Percentiles rank a stretch among this genome's conserved stretches.
Conservation (phyloP, 2,797 vertebrate genomes). For the Bufotes viridis region DNA sequence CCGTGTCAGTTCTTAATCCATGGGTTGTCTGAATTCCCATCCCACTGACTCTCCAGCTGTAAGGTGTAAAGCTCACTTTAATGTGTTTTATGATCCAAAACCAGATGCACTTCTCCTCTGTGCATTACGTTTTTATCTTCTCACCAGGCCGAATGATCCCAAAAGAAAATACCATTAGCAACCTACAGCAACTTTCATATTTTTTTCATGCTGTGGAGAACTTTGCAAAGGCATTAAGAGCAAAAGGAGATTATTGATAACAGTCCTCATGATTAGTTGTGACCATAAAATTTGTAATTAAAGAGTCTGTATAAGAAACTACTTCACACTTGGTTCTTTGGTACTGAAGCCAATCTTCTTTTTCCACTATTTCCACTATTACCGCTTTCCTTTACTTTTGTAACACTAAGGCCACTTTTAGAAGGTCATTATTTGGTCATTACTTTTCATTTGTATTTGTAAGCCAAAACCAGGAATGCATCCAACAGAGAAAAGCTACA, state of each 20-base stretch:
- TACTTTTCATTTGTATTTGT: too few relatives aligned
- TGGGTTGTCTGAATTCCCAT: slow-evolving; percentile 59
- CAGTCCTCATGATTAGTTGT: neutral
- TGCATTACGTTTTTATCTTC: slow-evolving; percentile 58
- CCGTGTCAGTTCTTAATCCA: slow-evolving; percentile 56
- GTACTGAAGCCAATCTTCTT: neutral
- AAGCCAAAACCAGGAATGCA: too few relatives aligned
- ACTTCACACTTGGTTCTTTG: neutral
- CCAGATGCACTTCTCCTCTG: slow-evolving; percentile 50
- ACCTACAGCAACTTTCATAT: slow-evolving; percentile 23
- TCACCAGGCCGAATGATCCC: slow-evolving; percentile 59
- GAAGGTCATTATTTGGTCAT: too few relatives aligned
- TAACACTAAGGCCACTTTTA: too few relatives aligned
- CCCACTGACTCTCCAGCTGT: slow-evolving; percentile 58
- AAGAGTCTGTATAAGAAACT: neutral
- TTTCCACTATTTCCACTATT: neutral
- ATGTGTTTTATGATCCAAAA: slow-evolving; percentile 55
- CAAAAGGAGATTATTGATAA: neutral
- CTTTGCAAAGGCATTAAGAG: neutral
- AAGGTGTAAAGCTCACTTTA: slow-evolving; percentile 64
- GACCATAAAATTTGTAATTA: neutral
- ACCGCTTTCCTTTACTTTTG: neutral
- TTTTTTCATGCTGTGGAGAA: neutral
- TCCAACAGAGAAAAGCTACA: too few relatives aligned
- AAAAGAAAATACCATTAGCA: slow-evolving; percentile 53